phyloP scores from a whole-genome alignment of 2,113 vertebrate species.

The Actenoides hombroni region DNA sequence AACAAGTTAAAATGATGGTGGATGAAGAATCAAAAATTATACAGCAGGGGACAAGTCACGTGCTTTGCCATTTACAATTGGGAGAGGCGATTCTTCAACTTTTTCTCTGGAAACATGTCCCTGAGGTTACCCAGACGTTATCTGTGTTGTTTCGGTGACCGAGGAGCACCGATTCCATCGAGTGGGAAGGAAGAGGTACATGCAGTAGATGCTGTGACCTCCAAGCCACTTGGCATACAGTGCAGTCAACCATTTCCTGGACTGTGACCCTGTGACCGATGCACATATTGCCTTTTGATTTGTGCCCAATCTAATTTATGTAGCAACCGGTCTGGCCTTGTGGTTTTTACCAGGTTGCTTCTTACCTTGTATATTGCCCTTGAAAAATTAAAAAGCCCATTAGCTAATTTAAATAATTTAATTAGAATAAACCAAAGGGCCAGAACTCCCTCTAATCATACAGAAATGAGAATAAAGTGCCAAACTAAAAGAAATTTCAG shows the following conservation, averaged over 20 bases:
- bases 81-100: not conserved
- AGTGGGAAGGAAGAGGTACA: not conserved
- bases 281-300: not conserved
- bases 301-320: not conserved
- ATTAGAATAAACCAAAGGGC: not conserved
- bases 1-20: not conserved
- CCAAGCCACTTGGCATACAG: not conserved
- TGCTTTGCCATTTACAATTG: not conserved
- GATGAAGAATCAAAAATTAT: not conserved
- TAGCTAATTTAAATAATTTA: not conserved
- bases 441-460: not conserved
- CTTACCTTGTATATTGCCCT: not conserved
- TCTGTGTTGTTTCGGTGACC: fast-evolving
- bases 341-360: not conserved
- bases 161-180: not conserved
- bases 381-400: not conserved
- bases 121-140: not conserved
- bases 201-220: not conserved
- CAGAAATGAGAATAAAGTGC: not conserved
- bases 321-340: not conserved
- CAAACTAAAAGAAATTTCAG: not conserved
- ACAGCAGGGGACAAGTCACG: fast-evolving
- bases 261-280: not conserved
- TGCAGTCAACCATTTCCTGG: not conserved
- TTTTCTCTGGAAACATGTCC: not conserved